A percentile compares a stretch with the other conserved stretches of the same genome.
These are phyloP conservation scores for Drosophila neocordata DNA, from an alignment of 1,140 invertebrate genomes.

Conservation along the genomic window DNA sequence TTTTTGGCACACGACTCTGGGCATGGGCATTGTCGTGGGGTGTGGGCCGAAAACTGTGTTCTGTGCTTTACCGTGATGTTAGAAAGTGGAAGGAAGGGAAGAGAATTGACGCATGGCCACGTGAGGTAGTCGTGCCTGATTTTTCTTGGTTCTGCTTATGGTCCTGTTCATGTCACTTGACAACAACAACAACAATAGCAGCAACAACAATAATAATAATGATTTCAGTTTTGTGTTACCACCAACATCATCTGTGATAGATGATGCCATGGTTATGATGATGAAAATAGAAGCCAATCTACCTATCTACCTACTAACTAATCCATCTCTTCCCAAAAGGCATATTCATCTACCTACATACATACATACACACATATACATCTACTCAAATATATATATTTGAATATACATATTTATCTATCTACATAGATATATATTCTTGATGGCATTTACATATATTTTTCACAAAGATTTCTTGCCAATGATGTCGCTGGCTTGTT, in stretches of 20 bases:
- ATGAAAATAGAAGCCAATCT: conserved; percentile 40
- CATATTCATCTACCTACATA: background rate
- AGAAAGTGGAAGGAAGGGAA: background rate
- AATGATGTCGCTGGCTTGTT: conserved; percentile 63
- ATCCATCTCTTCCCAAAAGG: background rate
- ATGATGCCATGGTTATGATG: conserved; percentile 55
- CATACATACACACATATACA: background rate
- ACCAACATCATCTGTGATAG: background rate
- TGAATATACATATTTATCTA: conserved; percentile 1
- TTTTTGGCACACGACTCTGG: conserved; percentile 68
- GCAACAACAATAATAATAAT: conserved; percentile 5
- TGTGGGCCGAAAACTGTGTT: background rate
- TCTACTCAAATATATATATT: conserved; percentile 11
- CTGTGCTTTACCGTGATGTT: too few species aligned
- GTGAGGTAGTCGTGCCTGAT: conserved; percentile 6
- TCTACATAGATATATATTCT: conserved; percentile 25
- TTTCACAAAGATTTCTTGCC: conserved; percentile 51
- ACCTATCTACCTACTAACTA: conserved; percentile 17
- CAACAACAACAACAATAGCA: conserved; percentile 5
- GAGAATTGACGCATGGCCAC: background rate
- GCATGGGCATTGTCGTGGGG: background rate
- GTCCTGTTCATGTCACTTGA: conserved; percentile 9
- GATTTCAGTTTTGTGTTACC: conserved; percentile 37
- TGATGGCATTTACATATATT: conserved; percentile 40
- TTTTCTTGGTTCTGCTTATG: background rate